Evolutionary conservation across 2,888 invertebrate genomes (phyloP), one percentile per base, ranked within the genome.

Genomic region (Keiferia lycopersicella): DNA sequence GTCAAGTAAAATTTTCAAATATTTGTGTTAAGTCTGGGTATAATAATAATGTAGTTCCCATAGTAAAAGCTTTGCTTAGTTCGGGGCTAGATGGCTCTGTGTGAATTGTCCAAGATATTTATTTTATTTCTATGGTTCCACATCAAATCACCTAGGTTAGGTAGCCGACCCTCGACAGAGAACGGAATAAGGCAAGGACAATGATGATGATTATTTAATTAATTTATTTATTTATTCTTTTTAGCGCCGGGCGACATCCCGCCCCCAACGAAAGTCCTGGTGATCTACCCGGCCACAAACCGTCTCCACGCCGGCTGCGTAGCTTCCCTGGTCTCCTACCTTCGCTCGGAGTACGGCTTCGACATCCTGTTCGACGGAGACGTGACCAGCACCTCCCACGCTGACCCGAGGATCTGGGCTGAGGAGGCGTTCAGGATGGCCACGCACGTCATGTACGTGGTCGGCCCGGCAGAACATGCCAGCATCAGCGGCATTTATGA

Each of bases 301-400:
- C 79, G 88, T 0, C 73, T 88, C 0, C 91, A 91, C 73, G 86
- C 87, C 0, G 86, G 88, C 64, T 90, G 90, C 66, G 90, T 91
- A 0, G 69, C 76, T 0, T 88, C 90, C 0, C 82, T 91, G 68
- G 84, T 89, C 1, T 74, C 69, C 0, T 90, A 87, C 67, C 79
- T 90, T 0, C 84, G 90, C 1, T 75, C 79, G 0, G 89, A 90
- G 60, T 91, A 83, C 72, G 88, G 90, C 1, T 81, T 90, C 41
- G 84, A 87, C 16, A 71, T 91, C 0, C 81, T 87, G 81, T 87
- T 78, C 65, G 91, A 91, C 56, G 86, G 83, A 0, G 91, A 91
- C 48, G 87, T 91, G 10, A 73, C 82, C 0, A 56, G 66, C 16
- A 87, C 89, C 0, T 67, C 83, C 0, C 88, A 88, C 65, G 81